These are phyloP conservation scores for Scaptomyza polygonia DNA, from an alignment of 2,888 invertebrate species.

Conservation along the genomic window DNA sequence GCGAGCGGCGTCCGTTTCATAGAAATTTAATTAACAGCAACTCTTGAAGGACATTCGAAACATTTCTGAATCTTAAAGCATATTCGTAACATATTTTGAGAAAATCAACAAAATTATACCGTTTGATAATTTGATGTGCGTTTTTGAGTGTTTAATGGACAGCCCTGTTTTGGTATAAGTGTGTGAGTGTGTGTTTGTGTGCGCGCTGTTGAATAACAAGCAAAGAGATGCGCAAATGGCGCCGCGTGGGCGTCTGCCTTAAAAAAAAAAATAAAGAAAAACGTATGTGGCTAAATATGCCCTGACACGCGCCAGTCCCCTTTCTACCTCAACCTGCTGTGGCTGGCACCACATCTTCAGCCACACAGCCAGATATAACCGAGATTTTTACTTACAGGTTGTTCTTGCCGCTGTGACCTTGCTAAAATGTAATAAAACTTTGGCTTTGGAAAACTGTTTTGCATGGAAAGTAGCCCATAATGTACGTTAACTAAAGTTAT, in stretches of 20 bases:
- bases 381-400: conserved; percentile 73
- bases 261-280: conserved; percentile 58
- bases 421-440: conserved; percentile 48
- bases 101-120: neutral
- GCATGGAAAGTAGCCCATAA: conserved; percentile 26
- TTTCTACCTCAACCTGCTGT: neutral
- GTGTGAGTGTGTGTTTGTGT: conserved; percentile 1
- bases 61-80: neutral
- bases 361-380: conserved; percentile 21
- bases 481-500: conserved; percentile 3
- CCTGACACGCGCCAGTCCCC: conserved; percentile 1
- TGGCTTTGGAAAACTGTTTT: conserved; percentile 28
- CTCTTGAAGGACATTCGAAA: conserved; percentile 6
- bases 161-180: conserved; percentile 21
- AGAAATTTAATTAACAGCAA: conserved; percentile 47
- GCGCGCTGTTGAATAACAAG: conserved; percentile 63
- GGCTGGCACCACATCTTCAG: neutral
- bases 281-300: conserved; percentile 37
- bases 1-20: conserved; percentile 35
- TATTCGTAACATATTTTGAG: neutral
- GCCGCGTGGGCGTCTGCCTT: conserved; percentile 74
- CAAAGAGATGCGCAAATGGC: conserved; percentile 59
- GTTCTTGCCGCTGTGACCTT: conserved; percentile 54
- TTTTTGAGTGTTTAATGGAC: conserved; percentile 11
- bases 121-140: conserved; percentile 12